phyloP scores from a whole-genome alignment of 2,797 vertebrate species.

The Ambastaia sidthimunki region DNA sequence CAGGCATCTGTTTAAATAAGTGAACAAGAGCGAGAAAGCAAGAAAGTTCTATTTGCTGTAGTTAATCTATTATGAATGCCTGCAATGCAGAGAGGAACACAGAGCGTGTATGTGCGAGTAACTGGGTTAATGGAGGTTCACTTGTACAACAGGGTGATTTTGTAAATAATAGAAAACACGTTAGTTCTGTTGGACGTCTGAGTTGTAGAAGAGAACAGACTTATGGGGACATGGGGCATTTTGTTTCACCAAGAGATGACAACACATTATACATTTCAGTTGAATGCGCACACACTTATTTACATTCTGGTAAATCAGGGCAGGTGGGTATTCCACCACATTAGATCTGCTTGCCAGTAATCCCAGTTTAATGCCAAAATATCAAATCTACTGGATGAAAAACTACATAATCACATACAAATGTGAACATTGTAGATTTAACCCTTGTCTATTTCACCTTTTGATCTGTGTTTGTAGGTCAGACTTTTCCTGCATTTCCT shows the following conservation, averaged over 20 bases:
- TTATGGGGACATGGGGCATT: background rate
- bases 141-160: conserved; percentile 67
- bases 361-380: conserved; percentile 32
- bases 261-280: background rate
- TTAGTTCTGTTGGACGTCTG: conserved; percentile 6
- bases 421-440: background rate
- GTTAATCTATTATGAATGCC: conserved; percentile 78
- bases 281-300: background rate
- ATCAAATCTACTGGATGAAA: conserved; percentile 39
- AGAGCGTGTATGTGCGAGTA: conserved; percentile 48
- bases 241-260: background rate
- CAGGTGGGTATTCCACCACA: conserved; percentile 23
- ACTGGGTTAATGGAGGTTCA: conserved; percentile 56
- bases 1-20: background rate
- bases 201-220: background rate
- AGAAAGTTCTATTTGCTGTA: conserved; percentile 73
- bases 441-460: background rate
- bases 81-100: conserved; percentile 63
- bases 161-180: conserved; percentile 52
- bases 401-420: conserved; percentile 8
- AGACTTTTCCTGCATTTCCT: no score
- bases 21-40: conserved; percentile 30
- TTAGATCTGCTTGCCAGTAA: conserved; percentile 15
- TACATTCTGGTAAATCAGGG: conserved; percentile 13
- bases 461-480: conserved; percentile 2